Conservation (phyloP, 2,113 vertebrate genomes). For the Pandion haliaetus region DNA sequence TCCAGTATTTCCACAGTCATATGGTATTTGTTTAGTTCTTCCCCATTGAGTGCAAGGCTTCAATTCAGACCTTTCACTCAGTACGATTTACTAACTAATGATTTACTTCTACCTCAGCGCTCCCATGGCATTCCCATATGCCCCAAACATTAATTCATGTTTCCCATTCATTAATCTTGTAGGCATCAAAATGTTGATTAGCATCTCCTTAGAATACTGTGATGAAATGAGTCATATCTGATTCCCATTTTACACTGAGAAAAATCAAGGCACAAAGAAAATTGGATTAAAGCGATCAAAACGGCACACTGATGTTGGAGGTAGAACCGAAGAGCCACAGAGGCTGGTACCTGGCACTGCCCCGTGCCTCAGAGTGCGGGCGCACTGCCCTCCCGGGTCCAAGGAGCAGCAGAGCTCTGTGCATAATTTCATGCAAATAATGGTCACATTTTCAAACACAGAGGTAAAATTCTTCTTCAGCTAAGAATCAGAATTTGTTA, state of each 20-base stretch:
- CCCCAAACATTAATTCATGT: neutral
- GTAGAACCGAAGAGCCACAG: neutral
- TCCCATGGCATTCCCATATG: conserved; percentile 1
- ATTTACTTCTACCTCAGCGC: neutral
- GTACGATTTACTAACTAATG: neutral
- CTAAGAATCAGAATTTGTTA: neutral
- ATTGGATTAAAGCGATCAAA: neutral
- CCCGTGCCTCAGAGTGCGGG: accelerated
- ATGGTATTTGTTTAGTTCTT: neutral
- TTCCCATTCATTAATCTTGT: neutral
- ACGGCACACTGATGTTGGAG: neutral
- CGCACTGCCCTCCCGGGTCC: accelerated
- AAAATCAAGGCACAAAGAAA: neutral
- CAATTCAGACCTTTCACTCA: neutral
- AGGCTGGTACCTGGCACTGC: neutral
- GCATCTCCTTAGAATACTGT: neutral
- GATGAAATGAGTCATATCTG: neutral
- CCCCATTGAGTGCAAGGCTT: neutral
- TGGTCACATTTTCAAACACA: accelerated
- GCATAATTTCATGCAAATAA: neutral
- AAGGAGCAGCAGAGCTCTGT: accelerated
- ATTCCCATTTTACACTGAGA: neutral
- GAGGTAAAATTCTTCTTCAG: neutral
- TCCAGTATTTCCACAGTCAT: neutral
- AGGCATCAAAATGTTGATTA: conserved; percentile 7